Evolutionary conservation across 2,797 vertebrate species (phyloP), one percentile per base, ranked within the genome.

Genomic region (Cirrhinus mrigala): DNA sequence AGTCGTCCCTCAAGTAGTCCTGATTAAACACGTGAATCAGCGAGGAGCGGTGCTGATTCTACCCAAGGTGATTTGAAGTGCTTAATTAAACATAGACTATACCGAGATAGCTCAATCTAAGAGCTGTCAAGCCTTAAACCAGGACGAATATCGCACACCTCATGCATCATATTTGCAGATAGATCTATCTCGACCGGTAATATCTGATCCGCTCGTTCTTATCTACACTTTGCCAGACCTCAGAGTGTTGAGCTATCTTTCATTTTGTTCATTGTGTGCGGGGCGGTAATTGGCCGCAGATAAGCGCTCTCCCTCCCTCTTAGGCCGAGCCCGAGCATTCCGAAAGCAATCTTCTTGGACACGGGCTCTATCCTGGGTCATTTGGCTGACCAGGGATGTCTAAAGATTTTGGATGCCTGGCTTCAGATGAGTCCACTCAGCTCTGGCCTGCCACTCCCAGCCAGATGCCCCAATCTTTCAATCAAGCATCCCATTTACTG

Each of bases 261-360:
- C 92, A 92, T 93, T 94, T 93, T 90, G 92, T 93, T 94, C 93
- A 93, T 94, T 93, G 92, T 94, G 92, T 91, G 91, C 84, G 74
- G 88, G 89, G 92, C 91, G 91, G 93, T 94, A 95, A 95, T 95
- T 95, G 94, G 92, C 90, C 92, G 85, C 90, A 93, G 92, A 96
- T 94, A 93, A 94, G 92, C 92, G 89, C 90, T 91, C 89, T 85
- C 88, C 92, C 84, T 85, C 80, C 62, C 64, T 66, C 75, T 90
- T 88, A 79, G 89, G 89, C 90, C 91, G 87, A 85, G 90, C 91
- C 88, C 68, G 82, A 83, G 89, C 82, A 40, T 91, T 88, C 89
- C 82, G 54, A 91, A 93, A 91, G 91, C 91, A 92, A 92, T 92
- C 92, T 91, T 91, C 91, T 87, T 90, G 89, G 92, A 93, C 91